Evolutionary conservation across 2,888 invertebrate species (phyloP).

Genomic region (Antheraea assamensis): DNA sequence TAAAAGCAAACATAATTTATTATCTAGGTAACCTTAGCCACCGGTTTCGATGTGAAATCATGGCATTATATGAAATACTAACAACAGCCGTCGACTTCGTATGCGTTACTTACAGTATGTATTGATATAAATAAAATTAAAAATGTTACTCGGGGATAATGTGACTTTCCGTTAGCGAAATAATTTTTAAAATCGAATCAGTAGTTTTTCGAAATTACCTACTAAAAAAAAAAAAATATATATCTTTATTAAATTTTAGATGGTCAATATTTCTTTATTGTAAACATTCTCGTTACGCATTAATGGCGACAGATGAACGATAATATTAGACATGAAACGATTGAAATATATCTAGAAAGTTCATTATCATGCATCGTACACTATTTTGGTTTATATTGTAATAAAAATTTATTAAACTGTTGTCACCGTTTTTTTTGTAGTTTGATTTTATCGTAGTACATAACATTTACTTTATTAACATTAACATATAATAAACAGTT

Average conservation of each 20-base stretch:
- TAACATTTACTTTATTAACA: no score
- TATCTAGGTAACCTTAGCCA: constrained; percentile 5
- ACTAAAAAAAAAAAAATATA: no score
- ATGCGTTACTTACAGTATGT: no score
- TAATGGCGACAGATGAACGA: constrained; percentile 28
- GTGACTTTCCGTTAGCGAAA: no score
- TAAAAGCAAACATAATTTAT: constrained; percentile 7
- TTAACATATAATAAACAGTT: no score
- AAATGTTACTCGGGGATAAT: no score
- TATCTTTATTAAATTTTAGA: constrained; percentile 2
- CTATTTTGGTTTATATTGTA: background rate
- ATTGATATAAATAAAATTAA: no score
- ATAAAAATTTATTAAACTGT: background rate
- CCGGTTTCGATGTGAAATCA: constrained; percentile 13
- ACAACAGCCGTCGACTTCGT: no score
- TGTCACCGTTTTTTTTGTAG: background rate
- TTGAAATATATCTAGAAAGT: constrained; percentile 31
- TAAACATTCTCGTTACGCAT: constrained; percentile 31
- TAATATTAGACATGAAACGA: constrained; percentile 25
- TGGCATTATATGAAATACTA: constrained; percentile 13
- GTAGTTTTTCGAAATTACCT: no score
- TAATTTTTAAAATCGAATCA: no score
- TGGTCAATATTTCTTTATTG: constrained; percentile 23
- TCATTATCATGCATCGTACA: constrained; percentile 29
- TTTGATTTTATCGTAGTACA: no score